Conservation (phyloP, 30 jellyfish, hydroid and myxozoan species). For the Euphysa ruthae region DNA sequence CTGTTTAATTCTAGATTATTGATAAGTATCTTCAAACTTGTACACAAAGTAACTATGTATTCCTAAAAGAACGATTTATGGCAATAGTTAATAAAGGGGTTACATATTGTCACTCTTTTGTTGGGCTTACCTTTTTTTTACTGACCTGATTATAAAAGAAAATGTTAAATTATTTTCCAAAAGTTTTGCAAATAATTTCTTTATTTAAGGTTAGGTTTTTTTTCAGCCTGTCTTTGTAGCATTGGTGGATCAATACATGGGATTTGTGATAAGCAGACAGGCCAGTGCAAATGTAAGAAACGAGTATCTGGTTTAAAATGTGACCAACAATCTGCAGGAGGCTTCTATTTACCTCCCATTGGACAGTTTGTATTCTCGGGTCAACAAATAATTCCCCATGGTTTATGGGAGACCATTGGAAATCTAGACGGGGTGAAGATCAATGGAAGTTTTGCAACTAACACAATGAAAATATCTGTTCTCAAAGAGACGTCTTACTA, state of each 20-base stretch:
- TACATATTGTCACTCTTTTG: too few species aligned
- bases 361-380: slow-evolving; percentile 15
- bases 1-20: too few species aligned
- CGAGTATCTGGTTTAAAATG: slow-evolving; percentile 50
- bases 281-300: slow-evolving; percentile 62
- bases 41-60: too few species aligned
- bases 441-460: slow-evolving; percentile 34
- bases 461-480: background rate
- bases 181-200: too few species aligned
- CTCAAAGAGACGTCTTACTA: background rate
- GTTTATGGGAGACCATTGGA: background rate
- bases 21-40: too few species aligned
- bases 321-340: slow-evolving; percentile 33
- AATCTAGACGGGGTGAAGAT: slow-evolving; percentile 21
- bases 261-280: slow-evolving; percentile 57
- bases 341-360: slow-evolving; percentile 16
- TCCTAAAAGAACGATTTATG: too few species aligned
- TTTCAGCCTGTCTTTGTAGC: slow-evolving; percentile 69
- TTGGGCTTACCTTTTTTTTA: too few species aligned
- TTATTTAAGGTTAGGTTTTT: background rate
- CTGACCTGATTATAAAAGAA: too few species aligned
- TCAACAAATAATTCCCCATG: slow-evolving; percentile 12
- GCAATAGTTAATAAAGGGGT: too few species aligned
- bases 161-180: too few species aligned
- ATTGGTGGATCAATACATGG: slow-evolving; percentile 55